Conservation (phyloP, 2,888 invertebrate species). For the Stenchaetothrips biformis region DNA sequence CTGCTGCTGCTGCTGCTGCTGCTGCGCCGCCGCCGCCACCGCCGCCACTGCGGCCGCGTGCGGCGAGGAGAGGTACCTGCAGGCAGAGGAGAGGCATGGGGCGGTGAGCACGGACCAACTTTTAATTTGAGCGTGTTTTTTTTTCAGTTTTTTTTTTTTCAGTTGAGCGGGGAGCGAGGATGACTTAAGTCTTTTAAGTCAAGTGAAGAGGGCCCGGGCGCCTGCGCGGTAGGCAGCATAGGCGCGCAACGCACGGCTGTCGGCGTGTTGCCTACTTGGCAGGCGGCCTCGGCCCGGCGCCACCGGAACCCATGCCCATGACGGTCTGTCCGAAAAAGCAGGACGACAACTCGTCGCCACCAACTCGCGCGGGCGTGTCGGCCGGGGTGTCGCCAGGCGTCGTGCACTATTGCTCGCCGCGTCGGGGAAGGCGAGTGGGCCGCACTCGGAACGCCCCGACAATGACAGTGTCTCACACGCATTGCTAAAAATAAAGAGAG, state of each 20-base stretch:
- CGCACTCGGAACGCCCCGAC: too few relatives aligned
- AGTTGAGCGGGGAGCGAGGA: slow-evolving; percentile 15
- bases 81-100: slow-evolving; percentile 32
- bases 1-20: slow-evolving; percentile 41
- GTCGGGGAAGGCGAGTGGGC: too few relatives aligned
- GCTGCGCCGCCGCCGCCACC: slow-evolving; percentile 60
- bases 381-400: too few relatives aligned
- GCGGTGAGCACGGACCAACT: slow-evolving; percentile 34
- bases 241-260: not conserved
- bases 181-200: not conserved
- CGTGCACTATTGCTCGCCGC: too few relatives aligned
- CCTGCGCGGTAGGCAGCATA: not conserved
- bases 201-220: not conserved
- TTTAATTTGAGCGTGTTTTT: too few relatives aligned
- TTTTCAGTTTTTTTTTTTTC: slow-evolving; percentile 32
- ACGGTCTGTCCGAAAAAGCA: too few relatives aligned
- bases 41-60: slow-evolving; percentile 41
- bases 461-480: too few relatives aligned
- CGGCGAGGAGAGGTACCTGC: slow-evolving; percentile 36
- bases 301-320: not conserved
- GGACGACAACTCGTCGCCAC: too few relatives aligned
- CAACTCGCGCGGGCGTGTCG: too few relatives aligned
- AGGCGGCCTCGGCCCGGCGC: not conserved
- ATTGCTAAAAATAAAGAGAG: too few relatives aligned
- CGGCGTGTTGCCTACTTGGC: not conserved